phyloP scores from a whole-genome alignment of 2,113 vertebrate species.

The Mormyrus iriodes region DNA sequence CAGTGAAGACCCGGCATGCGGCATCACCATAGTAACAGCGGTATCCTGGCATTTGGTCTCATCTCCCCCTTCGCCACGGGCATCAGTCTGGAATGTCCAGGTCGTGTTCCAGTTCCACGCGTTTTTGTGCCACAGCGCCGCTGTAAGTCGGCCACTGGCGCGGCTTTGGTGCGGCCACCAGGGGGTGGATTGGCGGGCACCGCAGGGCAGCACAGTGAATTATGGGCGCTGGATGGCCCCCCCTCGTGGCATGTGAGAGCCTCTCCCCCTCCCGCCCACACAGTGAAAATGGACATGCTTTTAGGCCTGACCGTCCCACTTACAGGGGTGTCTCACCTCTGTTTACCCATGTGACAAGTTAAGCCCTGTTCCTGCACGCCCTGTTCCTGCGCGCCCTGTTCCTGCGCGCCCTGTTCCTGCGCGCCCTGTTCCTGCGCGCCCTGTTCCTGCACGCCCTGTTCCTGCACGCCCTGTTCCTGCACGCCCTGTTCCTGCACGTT shows the following conservation, averaged over 20 bases:
- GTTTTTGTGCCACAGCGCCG: neutral
- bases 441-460: neutral
- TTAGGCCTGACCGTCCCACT: neutral
- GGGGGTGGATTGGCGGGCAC: neutral
- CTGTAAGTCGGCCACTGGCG: neutral
- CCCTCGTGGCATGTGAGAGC: neutral
- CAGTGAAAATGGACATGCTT: neutral
- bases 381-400: neutral
- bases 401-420: neutral
- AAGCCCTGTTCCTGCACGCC: neutral
- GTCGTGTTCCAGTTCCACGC: neutral
- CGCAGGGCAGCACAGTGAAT: neutral
- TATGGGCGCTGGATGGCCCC: neutral
- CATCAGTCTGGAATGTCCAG: neutral
- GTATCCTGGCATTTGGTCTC: neutral
- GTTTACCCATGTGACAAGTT: conserved; percentile 7
- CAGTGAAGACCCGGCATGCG: neutral
- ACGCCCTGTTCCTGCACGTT: neutral
- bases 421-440: neutral
- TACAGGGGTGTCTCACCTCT: neutral
- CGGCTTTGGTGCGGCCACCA: neutral
- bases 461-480: neutral
- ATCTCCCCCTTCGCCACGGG: neutral
- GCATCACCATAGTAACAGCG: neutral
- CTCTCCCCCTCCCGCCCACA: neutral